phyloP scores from a whole-genome alignment of 2,113 vertebrate species.

The Procavia capensis region DNA sequence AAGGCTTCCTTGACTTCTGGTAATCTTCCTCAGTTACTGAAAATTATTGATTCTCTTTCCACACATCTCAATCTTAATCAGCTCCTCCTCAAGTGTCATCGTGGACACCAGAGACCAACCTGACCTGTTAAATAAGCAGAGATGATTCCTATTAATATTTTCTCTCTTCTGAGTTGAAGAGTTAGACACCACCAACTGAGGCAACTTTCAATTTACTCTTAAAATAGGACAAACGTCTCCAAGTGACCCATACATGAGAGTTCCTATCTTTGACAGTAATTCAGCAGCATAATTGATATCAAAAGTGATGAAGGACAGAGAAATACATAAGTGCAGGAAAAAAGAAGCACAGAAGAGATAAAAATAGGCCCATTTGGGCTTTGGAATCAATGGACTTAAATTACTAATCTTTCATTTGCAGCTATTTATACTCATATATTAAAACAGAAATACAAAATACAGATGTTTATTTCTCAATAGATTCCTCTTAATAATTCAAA shows the following conservation, averaged over 20 bases:
- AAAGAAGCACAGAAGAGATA: neutral
- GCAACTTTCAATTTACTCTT: constrained; percentile 75
- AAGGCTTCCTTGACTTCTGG: constrained; percentile 69
- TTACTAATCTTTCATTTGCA: neutral
- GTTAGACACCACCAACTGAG: constrained; percentile 70
- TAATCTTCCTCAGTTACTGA: constrained; percentile 77
- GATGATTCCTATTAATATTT: constrained; percentile 72
- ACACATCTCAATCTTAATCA: constrained; percentile 70
- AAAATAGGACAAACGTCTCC: constrained; percentile 74
- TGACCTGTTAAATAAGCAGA: constrained; percentile 71
- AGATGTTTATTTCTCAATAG: neutral
- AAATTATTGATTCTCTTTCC: constrained; percentile 78
- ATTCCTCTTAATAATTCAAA: neutral
- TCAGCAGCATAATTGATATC: constrained; percentile 44
- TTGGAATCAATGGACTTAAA: neutral
- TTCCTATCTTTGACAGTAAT: constrained; percentile 21
- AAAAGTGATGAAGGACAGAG: neutral
- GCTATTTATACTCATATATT: neutral
- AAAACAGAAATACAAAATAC: constrained; percentile 12
- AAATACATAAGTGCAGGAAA: neutral
- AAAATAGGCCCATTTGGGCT: neutral
- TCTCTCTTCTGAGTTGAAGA: constrained; percentile 58
- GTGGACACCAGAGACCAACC: constrained; percentile 68
- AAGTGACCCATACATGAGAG: constrained; percentile 1
- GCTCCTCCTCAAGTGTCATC: constrained; percentile 62